Base-by-base conservation (phyloP, 2,888 invertebrate species). In the Hetaerina titia region DNA sequence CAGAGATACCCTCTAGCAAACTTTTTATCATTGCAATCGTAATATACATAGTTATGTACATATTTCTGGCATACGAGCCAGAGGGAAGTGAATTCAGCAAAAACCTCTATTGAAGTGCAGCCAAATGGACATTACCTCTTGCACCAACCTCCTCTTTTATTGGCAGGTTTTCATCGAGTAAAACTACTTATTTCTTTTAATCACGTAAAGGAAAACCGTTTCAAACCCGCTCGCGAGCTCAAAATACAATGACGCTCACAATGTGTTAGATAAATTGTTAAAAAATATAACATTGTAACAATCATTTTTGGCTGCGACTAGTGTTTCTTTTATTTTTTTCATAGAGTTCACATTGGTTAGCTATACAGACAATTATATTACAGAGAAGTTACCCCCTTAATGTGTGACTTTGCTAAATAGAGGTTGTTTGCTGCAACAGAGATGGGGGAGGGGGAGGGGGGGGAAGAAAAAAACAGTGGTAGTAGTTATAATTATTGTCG, bases 401-500 rank as follows among this genome's bases (percentile, higher is more conserved):
- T 25, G 81, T 25, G 81, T 11, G 81, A 81, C 11, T 81, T 31
- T 81, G 81, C 81, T 81, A 31, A 31, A 31, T 81, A 31, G 81
- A 81, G 81, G 81, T 81, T 81, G 1, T 45, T 81, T 81, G 81
- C 81, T 81, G 81, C 25, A 13, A 81, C 31, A 81, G 11, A 11
- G n/a, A 81, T 13, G 81, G 81, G 45, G 45, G 1, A 45, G 4
- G 45, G 45, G 45, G 45, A n/a, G n/a, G 45, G 45, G 45, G 45
- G 45, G 45, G 81, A 31, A 81, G 25, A 81, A 31, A 81, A 81
- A 81, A 25, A 81, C 31, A 81, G 25, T 81, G 81, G 81, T 31
- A 81, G 81, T 81, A 81, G 81, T 81, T 31, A 81, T 81, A 81
- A 81, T 81, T 81, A 81, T 81, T 81, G 81, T 81, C 81, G 81